A percentile compares a stretch with the other conserved stretches of the same genome.
These are phyloP conservation scores for Psettodes erumei DNA, from an alignment of 2,113 vertebrate species.

Conservation along the genomic window DNA sequence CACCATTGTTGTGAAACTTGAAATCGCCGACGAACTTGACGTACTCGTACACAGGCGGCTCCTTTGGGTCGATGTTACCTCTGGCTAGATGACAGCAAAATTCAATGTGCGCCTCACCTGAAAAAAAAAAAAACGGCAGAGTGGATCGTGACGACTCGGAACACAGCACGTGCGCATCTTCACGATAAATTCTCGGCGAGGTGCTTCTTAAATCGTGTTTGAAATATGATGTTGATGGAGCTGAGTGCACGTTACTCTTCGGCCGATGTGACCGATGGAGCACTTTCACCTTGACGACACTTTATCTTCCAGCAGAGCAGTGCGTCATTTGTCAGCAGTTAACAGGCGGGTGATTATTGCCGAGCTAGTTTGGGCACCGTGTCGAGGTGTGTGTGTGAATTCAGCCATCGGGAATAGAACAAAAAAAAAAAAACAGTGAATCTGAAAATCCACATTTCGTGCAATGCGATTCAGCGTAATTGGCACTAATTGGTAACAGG, in stretches of 20 bases:
- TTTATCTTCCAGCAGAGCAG: neutral
- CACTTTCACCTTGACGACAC: neutral
- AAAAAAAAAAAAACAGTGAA: neutral
- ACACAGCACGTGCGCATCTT: neutral
- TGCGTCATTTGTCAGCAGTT: neutral
- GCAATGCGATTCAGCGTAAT: neutral
- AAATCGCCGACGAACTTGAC: conserved; percentile 94
- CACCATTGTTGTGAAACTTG: conserved; percentile 91
- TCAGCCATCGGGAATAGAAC: neutral
- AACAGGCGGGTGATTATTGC: too few relatives aligned
- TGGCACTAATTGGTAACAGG: neutral
- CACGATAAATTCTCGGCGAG: neutral
- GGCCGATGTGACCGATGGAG: neutral
- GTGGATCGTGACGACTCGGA: too few relatives aligned
- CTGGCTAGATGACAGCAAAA: conserved; percentile 95
- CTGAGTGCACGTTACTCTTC: neutral
- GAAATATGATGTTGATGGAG: too few relatives aligned
- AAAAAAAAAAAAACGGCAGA: conserved; percentile 57
- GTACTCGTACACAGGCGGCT: conserved; percentile 87
- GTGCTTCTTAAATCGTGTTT: neutral
- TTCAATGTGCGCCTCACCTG: conserved; percentile 89
- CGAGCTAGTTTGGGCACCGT: neutral
- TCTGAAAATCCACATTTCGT: neutral
- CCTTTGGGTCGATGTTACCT: conserved; percentile 85
- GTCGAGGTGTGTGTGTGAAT: neutral